These are phyloP conservation scores for Camponotus floridanus DNA, from an alignment of 1,140 invertebrate genomes.

Conservation along the genomic window DNA sequence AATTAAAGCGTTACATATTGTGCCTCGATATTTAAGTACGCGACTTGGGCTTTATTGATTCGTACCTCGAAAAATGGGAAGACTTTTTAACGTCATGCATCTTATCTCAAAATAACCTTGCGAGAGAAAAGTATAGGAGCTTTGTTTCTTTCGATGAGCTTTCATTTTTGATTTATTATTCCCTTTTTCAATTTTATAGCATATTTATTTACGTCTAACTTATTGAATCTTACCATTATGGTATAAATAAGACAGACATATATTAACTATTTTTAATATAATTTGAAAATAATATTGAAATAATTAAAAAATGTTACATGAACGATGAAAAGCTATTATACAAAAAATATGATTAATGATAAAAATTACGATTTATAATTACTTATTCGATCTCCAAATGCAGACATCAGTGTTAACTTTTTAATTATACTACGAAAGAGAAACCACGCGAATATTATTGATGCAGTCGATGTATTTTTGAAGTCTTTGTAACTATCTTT, in stretches of 20 bases:
- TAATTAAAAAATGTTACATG: background rate
- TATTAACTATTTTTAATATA: conserved; percentile 2
- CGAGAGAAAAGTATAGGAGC: conserved; percentile 21
- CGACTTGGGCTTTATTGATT: background rate
- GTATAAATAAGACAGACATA: background rate
- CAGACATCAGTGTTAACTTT: background rate
- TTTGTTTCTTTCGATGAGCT: background rate
- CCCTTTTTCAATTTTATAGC: background rate
- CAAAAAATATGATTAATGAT: background rate
- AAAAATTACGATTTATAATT: background rate
- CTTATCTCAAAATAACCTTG: conserved; percentile 1
- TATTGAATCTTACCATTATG: conserved; percentile 15
- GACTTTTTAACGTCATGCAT: conserved; percentile 20
- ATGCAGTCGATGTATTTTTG: background rate
- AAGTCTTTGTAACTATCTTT: background rate
- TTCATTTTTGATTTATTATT: background rate
- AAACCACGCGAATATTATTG: background rate
- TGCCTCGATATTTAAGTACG: background rate
- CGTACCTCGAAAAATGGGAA: background rate
- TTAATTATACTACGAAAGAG: background rate
- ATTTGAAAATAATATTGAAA: background rate
- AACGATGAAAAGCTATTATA: no score
- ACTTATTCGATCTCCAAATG: background rate
- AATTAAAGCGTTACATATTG: background rate
- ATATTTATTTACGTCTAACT: background rate